Evolutionary conservation across 2,113 vertebrate genomes (phyloP).

Genomic region (Callospermophilus lateralis): DNA sequence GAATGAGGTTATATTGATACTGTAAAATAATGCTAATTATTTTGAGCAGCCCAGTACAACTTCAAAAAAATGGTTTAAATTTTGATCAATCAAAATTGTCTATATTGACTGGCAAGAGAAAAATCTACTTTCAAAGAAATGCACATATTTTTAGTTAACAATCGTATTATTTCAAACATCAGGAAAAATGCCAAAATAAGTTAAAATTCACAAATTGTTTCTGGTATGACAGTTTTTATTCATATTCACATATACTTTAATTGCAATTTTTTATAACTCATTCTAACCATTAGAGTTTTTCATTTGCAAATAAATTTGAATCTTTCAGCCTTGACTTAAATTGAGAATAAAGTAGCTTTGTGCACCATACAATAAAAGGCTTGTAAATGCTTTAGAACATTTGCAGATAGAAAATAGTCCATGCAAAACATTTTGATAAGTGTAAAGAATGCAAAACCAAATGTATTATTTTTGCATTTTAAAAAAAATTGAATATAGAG

Average conservation of each 20-base stretch:
- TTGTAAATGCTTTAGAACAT: constrained; percentile 45
- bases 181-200: neutral
- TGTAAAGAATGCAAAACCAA: constrained; percentile 34
- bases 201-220: constrained; percentile 58
- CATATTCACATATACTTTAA: constrained; percentile 43
- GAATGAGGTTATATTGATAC: neutral
- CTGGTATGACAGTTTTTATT: constrained; percentile 26
- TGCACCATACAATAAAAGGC: constrained; percentile 1
- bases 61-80: neutral
- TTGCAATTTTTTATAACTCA: constrained; percentile 46
- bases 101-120: neutral
- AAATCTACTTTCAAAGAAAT: constrained; percentile 18
- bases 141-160: neutral
- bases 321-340: constrained; percentile 69
- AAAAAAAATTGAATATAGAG: constrained; percentile 36
- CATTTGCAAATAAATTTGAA: constrained; percentile 74
- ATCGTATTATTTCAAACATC: neutral
- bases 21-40: neutral
- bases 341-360: constrained; percentile 51
- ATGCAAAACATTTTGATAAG: constrained; percentile 56
- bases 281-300: constrained; percentile 36
- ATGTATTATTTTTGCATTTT: constrained; percentile 54
- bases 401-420: constrained; percentile 61
- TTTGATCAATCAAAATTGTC: neutral
- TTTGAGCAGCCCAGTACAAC: neutral